Evolutionary conservation across 30 jellyfish, hydroid and myxozoan genomes (phyloP).

Genomic region (Hydra vulgaris): DNA sequence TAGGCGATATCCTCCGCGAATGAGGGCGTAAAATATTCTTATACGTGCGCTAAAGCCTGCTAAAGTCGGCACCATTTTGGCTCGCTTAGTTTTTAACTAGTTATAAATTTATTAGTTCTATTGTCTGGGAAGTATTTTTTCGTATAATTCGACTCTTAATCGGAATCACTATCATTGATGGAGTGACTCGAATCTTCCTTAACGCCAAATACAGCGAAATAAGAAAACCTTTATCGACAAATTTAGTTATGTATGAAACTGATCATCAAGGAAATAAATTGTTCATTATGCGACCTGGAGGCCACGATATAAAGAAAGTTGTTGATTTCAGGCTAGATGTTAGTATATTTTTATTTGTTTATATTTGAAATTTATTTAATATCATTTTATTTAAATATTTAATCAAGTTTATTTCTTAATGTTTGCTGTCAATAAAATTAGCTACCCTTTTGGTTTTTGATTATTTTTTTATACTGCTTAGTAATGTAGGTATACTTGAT

Average conservation of each 20-base stretch:
- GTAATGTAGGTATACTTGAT: too few relatives aligned
- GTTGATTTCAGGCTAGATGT: constrained; percentile 1
- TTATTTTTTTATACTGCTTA: too few relatives aligned
- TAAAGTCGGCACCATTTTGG: constrained; percentile 9
- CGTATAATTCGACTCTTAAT: neutral
- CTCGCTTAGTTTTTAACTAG: neutral
- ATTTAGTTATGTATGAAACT: neutral
- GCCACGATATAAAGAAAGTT: constrained; percentile 2
- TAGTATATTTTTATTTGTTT: neutral
- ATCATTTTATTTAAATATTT: too few relatives aligned
- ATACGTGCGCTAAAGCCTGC: neutral
- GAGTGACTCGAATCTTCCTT: neutral
- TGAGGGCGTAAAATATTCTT: neutral
- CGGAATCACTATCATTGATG: neutral
- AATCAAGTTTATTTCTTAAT: too few relatives aligned
- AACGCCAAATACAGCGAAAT: neutral
- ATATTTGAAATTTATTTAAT: neutral
- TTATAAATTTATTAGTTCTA: neutral
- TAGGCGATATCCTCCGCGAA: neutral
- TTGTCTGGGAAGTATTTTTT: neutral
- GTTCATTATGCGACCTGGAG: constrained; percentile 1
- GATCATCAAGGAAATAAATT: neutral
- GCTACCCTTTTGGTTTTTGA: too few relatives aligned
- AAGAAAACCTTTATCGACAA: neutral
- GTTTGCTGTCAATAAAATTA: too few relatives aligned